Conservation (phyloP, 2,797 vertebrate species). For the Aldrovandia affinis region DNA sequence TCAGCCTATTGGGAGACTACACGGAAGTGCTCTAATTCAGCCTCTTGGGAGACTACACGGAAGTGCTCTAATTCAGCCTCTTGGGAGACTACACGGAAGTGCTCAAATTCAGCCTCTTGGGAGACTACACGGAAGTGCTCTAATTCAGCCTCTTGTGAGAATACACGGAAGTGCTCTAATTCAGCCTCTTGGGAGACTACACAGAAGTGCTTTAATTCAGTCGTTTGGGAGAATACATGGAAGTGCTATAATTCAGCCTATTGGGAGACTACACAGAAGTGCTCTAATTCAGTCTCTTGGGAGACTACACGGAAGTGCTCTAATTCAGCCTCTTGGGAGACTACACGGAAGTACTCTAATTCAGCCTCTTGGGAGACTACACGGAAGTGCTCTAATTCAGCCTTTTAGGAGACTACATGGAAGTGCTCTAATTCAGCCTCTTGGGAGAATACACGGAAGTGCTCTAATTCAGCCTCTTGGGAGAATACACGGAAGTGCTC, state of each 20-base stretch:
- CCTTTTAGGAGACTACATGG: constrained; percentile 41
- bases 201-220: constrained; percentile 54
- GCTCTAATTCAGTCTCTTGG: constrained; percentile 45
- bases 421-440: constrained; percentile 51
- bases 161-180: constrained; percentile 54
- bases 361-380: constrained; percentile 39
- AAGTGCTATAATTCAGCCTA: constrained; percentile 51
- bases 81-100: constrained; percentile 47
- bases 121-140: constrained; percentile 51
- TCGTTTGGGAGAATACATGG: constrained; percentile 41
- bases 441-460: constrained; percentile 48
- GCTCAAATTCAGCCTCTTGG: constrained; percentile 45
- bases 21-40: constrained; percentile 53
- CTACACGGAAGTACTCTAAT: constrained; percentile 54
- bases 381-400: constrained; percentile 53
- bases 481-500: constrained; percentile 51
- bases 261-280: constrained; percentile 47
- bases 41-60: constrained; percentile 42
- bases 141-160: constrained; percentile 43
- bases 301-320: constrained; percentile 51
- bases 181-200: constrained; percentile 39
- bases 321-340: constrained; percentile 43
- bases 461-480: constrained; percentile 46
- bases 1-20: constrained; percentile 38
- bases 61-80: constrained; percentile 51